Evolutionary conservation across 2,888 invertebrate genomes (phyloP).

Genomic region (Chrysolina oricalcia): DNA sequence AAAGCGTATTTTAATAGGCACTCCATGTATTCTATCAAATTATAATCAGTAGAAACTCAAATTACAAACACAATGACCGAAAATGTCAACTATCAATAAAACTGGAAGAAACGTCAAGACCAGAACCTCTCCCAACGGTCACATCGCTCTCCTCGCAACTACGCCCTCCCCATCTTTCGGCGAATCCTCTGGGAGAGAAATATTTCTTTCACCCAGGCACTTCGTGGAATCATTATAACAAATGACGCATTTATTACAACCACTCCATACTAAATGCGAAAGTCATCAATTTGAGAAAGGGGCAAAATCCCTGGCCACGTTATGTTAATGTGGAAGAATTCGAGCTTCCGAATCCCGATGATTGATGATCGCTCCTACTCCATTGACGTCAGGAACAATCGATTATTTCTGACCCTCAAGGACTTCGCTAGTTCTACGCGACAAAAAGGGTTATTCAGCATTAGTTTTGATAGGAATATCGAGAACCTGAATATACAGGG

Average conservation of each 20-base stretch:
- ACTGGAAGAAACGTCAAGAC: not conserved
- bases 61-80: not conserved
- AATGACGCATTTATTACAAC: conserved; percentile 14
- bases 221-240: conserved; percentile 14
- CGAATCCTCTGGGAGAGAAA: not conserved
- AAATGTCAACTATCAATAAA: not conserved
- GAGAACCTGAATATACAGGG: too few species aligned
- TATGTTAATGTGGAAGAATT: conserved; percentile 24
- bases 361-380: conserved; percentile 33
- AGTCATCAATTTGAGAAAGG: conserved; percentile 11
- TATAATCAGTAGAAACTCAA: not conserved
- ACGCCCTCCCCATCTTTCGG: conserved; percentile 4
- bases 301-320: not conserved
- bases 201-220: not conserved
- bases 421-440: not conserved
- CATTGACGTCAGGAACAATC: conserved; percentile 38
- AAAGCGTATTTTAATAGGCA: too few species aligned
- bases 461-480: too few species aligned
- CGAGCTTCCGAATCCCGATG: conserved; percentile 28
- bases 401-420: conserved; percentile 34
- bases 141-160: not conserved
- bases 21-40: not conserved
- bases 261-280: conserved; percentile 8
- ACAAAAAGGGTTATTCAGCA: not conserved
- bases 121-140: not conserved